Evolutionary conservation across 35 echinoderm and acorn worm species (phyloP).

Genomic region (Lytechinus pictus): DNA sequence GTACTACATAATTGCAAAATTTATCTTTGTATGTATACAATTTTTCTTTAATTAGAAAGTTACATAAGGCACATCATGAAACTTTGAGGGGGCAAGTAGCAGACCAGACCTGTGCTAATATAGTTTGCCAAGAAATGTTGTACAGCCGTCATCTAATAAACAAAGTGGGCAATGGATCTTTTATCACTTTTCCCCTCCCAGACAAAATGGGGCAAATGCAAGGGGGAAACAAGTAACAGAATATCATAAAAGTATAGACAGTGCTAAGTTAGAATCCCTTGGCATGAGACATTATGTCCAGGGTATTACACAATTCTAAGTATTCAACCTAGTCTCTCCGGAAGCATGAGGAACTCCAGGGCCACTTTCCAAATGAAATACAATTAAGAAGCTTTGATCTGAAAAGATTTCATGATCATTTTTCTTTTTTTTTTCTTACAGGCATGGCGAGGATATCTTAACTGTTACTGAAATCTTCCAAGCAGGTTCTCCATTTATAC

Average conservation of each 20-base stretch:
- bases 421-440: no score
- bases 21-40: no score
- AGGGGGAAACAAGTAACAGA: neutral
- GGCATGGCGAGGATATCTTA: neutral
- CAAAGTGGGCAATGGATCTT: neutral
- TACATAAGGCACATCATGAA: neutral
- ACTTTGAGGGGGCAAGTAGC: neutral
- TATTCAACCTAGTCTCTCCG: neutral
- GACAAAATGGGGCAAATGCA: neutral
- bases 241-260: neutral
- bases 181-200: slow-evolving; percentile 16
- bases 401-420: no score
- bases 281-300: neutral
- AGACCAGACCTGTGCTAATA: neutral
- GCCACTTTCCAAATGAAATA: neutral
- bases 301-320: neutral
- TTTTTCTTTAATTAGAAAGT: neutral
- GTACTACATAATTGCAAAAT: no score
- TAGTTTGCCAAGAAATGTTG: neutral
- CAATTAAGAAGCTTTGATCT: no score
- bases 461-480: neutral
- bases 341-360: neutral
- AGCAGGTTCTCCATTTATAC: neutral
- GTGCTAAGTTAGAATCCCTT: neutral
- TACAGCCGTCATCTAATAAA: neutral